Evolutionary conservation across 2,888 invertebrate species (phyloP), one percentile per base, ranked within the genome.

Genomic region (Sabatieria punctata): DNA sequence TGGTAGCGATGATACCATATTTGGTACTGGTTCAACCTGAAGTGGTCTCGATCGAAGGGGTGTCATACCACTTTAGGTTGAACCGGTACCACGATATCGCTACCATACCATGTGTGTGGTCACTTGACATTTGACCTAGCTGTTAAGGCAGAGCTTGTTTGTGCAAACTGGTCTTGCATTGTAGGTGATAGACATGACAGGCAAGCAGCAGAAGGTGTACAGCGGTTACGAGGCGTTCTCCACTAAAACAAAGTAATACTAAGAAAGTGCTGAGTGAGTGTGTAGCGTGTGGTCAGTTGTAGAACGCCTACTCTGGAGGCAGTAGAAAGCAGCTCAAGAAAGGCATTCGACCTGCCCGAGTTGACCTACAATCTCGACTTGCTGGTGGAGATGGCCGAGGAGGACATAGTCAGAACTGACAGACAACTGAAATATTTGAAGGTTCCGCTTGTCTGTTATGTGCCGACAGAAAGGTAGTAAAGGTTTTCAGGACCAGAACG

Each of bases 131-230:
- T n/a, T n/a, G n/a, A n/a, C n/a, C n/a, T n/a, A n/a, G n/a, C n/a
- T n/a, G n/a, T n/a, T n/a, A n/a, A n/a, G n/a, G n/a, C n/a, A n/a
- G n/a, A n/a, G n/a, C n/a, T n/a, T n/a, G n/a, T n/a, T n/a, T n/a
- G n/a, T n/a, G n/a, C n/a, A n/a, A n/a, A n/a, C n/a, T n/a, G n/a
- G n/a, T n/a, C n/a, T n/a, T n/a, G n/a, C 15, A 22, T 30, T 48
- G 39, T 37, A 61, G 56, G 93, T 99, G 13, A 95, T 97, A 53
- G 97, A 97, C 68, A 86, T 97, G 88, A 95, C 95, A 6, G 95
- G 95, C 0, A 85, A 83, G 0, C 86, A 95, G 67, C 82, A 84
- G 65, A 76, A 88, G 46, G 82, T 95, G 33, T 73, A 61, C 52
- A 54, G 56, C 15, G 61, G 63, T 37, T 62, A 60, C 49, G 56